These are phyloP conservation scores for Linurgus olivaceus DNA, from an alignment of 2,797 vertebrate species.

Conservation along the genomic window DNA sequence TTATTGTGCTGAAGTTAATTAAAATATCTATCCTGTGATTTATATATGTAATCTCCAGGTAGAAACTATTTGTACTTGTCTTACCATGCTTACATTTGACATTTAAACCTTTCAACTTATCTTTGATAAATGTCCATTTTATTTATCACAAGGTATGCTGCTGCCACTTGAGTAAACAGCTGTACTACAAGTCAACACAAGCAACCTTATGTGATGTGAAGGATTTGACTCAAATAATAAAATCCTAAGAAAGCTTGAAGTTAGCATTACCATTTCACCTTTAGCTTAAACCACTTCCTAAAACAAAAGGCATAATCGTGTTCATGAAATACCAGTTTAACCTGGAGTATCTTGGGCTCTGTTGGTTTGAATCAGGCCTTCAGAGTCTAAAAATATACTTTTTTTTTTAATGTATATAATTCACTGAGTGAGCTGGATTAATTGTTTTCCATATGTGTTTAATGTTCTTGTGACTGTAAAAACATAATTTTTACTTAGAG, in stretches of 20 bases:
- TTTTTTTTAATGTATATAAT: background rate
- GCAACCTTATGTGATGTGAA: background rate
- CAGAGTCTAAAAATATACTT: background rate
- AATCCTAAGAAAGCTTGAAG: background rate
- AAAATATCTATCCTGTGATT: slow-evolving; percentile 25
- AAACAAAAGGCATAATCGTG: background rate
- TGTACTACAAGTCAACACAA: background rate
- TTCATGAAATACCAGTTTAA: background rate
- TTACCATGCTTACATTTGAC: background rate
- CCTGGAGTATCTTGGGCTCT: background rate
- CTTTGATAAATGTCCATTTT: slow-evolving; percentile 35
- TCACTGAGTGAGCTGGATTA: background rate
- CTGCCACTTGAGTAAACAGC: slow-evolving; percentile 41
- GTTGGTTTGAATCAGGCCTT: background rate
- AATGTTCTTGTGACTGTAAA: background rate
- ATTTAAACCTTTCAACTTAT: slow-evolving; percentile 17
- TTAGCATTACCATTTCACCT: background rate
- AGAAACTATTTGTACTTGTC: slow-evolving; percentile 54
- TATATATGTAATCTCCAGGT: slow-evolving; percentile 1
- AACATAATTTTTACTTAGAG: background rate
- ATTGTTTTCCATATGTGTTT: background rate
- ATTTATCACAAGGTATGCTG: slow-evolving; percentile 15
- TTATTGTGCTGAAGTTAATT: slow-evolving; percentile 41
- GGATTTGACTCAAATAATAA: background rate
- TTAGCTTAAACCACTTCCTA: background rate